Percentiles rank a stretch among this genome's conserved stretches.
These are phyloP conservation scores for Syngnathus typhle DNA, from an alignment of 2,113 vertebrate genomes.

Conservation along the genomic window DNA sequence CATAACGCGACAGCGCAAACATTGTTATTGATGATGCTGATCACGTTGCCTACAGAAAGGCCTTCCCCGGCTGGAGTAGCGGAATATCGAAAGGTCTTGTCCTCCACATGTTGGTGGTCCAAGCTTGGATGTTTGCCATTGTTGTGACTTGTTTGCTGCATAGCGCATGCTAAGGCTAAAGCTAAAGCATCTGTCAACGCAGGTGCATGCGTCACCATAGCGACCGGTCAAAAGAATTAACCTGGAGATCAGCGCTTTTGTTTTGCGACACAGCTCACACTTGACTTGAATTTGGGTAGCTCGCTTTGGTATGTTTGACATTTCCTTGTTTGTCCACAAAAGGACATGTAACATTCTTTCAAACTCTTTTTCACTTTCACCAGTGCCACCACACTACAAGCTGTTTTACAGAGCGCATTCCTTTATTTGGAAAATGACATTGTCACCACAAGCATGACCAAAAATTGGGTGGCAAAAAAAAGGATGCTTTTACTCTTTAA, in stretches of 20 bases:
- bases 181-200: constrained; percentile 57
- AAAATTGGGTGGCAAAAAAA: background rate
- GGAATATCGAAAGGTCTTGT: too few relatives aligned
- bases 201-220: constrained; percentile 29
- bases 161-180: constrained; percentile 14
- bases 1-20: background rate
- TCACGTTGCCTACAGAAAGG: too few relatives aligned
- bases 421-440: background rate
- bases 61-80: too few relatives aligned
- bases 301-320: constrained; percentile 54
- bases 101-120: too few relatives aligned
- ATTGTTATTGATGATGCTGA: too few relatives aligned
- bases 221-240: constrained; percentile 61
- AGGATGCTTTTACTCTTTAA: background rate
- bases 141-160: constrained; percentile 55
- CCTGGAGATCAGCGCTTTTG: constrained; percentile 56
- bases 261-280: constrained; percentile 51
- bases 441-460: background rate
- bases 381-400: background rate
- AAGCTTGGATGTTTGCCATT: constrained; percentile 41
- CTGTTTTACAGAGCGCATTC: background rate
- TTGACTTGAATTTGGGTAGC: constrained; percentile 52
- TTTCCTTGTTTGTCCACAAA: constrained; percentile 49
- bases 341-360: constrained; percentile 51
- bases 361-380: constrained; percentile 22